phyloP scores from a whole-genome alignment of 2,797 vertebrate genomes.

The Esox lucius region DNA sequence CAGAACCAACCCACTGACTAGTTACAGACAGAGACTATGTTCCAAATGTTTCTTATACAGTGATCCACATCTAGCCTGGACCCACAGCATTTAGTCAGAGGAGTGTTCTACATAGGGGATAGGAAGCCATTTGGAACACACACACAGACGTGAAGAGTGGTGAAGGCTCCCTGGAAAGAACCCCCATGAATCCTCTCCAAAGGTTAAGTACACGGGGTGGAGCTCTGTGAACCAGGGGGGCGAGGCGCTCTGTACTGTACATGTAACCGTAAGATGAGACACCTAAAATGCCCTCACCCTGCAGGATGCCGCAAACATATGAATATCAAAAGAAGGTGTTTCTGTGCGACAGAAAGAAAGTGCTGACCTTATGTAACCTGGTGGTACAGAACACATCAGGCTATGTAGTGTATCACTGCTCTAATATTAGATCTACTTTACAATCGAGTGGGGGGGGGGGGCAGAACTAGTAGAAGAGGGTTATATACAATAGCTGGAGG shows the following conservation, averaged over 20 bases:
- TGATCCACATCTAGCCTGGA: not conserved
- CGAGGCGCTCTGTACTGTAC: not conserved
- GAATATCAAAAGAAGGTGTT: constrained; percentile 7
- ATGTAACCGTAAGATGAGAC: not conserved
- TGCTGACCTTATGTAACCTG: not conserved
- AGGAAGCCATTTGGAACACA: not conserved
- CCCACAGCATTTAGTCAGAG: not conserved
- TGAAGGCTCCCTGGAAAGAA: not conserved
- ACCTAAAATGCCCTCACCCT: not conserved
- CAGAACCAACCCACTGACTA: not conserved
- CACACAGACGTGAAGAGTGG: not conserved
- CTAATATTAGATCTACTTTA: not conserved
- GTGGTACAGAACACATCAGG: not conserved
- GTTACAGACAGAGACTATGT: not conserved
- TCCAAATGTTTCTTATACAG: not conserved
- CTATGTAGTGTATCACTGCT: not conserved
- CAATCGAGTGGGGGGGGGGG: not conserved
- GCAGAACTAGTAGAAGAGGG: not conserved
- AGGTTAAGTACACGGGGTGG: not conserved
- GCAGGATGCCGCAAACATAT: constrained; percentile 1
- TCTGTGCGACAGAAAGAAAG: not conserved
- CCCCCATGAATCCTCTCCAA: not conserved
- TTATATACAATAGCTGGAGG: not conserved
- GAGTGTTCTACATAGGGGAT: not conserved
- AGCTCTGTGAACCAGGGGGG: not conserved